phyloP scores from a whole-genome alignment of 2,888 invertebrate species.

The Lithophane socia region DNA sequence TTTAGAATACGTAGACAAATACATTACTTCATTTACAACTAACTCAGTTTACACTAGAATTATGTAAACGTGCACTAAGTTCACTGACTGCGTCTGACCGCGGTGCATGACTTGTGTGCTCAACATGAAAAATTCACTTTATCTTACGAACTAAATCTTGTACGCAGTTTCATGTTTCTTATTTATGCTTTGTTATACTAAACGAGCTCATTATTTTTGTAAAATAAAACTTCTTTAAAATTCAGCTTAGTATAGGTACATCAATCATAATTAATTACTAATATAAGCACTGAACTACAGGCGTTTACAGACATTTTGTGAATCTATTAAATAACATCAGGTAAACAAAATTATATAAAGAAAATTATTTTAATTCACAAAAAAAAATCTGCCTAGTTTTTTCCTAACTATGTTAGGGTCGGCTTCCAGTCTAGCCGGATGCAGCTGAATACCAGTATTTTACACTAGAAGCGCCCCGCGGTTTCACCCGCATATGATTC shows the following conservation, averaged over 20 bases:
- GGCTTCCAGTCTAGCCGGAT: too few species aligned
- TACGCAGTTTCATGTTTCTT: conserved; percentile 44
- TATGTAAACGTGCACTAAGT: conserved; percentile 28
- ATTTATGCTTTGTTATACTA: conserved; percentile 19
- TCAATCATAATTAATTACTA: conserved; percentile 13
- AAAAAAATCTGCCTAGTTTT: too few species aligned
- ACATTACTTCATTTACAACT: conserved; percentile 6
- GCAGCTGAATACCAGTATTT: too few species aligned
- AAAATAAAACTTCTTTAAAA: conserved; percentile 46
- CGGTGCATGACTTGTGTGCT: conserved; percentile 41
- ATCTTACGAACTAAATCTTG: conserved; percentile 45
- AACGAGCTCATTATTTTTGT: conserved; percentile 33
- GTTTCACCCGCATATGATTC: too few species aligned
- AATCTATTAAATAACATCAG: background rate
- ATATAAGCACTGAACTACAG: background rate
- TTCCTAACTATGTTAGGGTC: too few species aligned
- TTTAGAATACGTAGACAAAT: conserved; percentile 12
- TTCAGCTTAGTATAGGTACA: background rate
- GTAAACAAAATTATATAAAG: background rate
- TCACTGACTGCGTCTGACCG: conserved; percentile 48
- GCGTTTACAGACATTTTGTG: background rate
- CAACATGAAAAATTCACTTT: conserved; percentile 58
- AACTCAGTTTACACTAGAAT: conserved; percentile 31
- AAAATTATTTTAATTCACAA: background rate
- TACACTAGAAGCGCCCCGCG: too few species aligned